Base-by-base conservation (phyloP, 2,113 vertebrate genomes). In the Dasyornis broadbenti region DNA sequence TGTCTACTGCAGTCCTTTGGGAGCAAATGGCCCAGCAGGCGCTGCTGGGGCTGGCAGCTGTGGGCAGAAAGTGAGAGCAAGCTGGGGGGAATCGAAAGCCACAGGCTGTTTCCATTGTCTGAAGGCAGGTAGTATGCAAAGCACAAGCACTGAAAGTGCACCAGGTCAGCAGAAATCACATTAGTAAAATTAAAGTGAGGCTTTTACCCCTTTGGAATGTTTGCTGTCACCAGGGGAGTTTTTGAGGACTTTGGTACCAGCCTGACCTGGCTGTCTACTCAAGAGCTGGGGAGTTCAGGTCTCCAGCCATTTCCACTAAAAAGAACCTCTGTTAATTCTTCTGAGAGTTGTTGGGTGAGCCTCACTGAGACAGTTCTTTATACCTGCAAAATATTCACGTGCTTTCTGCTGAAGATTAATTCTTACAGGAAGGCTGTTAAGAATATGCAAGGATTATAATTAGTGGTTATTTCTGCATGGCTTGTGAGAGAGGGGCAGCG, bases 31-130 rank as follows among this genome's bases (percentile, higher is more conserved):
- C 20, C 30, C 27, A 2, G 68, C 7, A 11, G 4, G 33, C 2
- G 1, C 47, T 33, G 52, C 42, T 5, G 13, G 71, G 37, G 37
- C 65, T 4, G 19, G 52, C 30, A 15, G 57, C 44, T 37, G 50
- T 7, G 7, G 88, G 68, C 52, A 78, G 82, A 95, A 93, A 91
- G 89, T 2, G 49, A 95, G 80, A 90, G 42, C 2, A 13, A 57
- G 24, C 52, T 64, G 87, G 71, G 88, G 94, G 63, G 96, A 97
- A 97, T 83, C 28, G 94, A 96, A 97, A 97, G 81, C 96, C 94
- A 1, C 93, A 66, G 35, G 61, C 57, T 9, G 28, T 93, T 94
- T 94, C 91, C 91, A 33, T 91, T 92, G 90, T 88, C 93, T 73
- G 1, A 71, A 35, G 39, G 66, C 78, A 77, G 83, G 53, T 65